These are phyloP conservation scores for Percopsis omiscomaycus DNA, from an alignment of 2,797 vertebrate species.

Conservation along the genomic window DNA sequence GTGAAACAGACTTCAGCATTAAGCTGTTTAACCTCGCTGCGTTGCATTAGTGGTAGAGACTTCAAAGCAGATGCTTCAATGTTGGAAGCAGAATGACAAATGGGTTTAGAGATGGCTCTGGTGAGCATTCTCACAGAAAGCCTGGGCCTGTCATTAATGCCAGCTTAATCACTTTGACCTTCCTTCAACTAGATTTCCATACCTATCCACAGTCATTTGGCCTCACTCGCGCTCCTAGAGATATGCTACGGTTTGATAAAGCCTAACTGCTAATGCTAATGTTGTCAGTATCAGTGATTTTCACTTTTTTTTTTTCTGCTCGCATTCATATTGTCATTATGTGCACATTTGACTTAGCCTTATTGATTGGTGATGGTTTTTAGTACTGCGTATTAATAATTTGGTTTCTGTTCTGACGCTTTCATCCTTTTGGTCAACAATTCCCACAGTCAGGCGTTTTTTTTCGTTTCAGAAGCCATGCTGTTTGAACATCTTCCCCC, in stretches of 20 bases:
- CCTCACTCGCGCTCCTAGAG: constrained; percentile 53
- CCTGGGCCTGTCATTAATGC: constrained; percentile 79
- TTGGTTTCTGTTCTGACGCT: background rate
- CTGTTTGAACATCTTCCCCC: constrained; percentile 21
- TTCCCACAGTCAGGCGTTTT: background rate
- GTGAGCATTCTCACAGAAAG: constrained; percentile 74
- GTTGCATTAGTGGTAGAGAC: constrained; percentile 80
- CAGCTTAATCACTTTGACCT: constrained; percentile 84
- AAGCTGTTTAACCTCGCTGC: constrained; percentile 81
- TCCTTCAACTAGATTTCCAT: constrained; percentile 80
- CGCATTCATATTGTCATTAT: constrained; percentile 12
- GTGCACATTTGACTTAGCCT: constrained; percentile 17
- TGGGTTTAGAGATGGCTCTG: constrained; percentile 70
- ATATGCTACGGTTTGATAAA: constrained; percentile 60
- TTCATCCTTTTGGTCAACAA: background rate
- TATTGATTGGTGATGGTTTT: constrained; percentile 27
- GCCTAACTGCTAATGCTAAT: constrained; percentile 41
- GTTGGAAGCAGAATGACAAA: constrained; percentile 78
- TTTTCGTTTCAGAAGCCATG: background rate
- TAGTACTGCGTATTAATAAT: constrained; percentile 7
- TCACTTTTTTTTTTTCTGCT: constrained; percentile 20
- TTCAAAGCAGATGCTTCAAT: constrained; percentile 78
- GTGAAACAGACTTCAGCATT: constrained; percentile 79
- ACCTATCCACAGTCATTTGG: constrained; percentile 75
- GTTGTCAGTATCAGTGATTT: constrained; percentile 41